A percentile compares a stretch with the other conserved stretches of the same genome.
phyloP scores from a whole-genome alignment of 2,113 vertebrate genomes.

The Oxyruncus cristatus region DNA sequence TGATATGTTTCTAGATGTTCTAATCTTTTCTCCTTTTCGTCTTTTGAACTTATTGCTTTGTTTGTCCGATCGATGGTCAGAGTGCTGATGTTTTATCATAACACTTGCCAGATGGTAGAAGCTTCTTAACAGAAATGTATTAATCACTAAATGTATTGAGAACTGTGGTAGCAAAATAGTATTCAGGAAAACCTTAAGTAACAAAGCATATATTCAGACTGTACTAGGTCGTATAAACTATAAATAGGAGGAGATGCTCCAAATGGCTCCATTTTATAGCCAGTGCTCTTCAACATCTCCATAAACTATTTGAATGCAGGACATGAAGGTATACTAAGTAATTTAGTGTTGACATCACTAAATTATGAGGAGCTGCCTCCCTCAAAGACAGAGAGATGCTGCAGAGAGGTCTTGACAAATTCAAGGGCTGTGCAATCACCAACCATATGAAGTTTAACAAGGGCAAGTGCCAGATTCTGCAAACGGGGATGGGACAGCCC shows the following conservation, averaged over 20 bases:
- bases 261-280: background rate
- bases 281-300: accelerated
- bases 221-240: background rate
- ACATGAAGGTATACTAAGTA: background rate
- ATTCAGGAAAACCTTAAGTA: background rate
- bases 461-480: background rate
- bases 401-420: background rate
- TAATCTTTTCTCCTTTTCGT: background rate
- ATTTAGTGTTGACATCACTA: background rate
- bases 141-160: background rate
- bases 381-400: background rate
- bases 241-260: background rate
- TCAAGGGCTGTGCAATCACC: background rate
- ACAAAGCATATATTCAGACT: background rate
- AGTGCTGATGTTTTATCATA: background rate
- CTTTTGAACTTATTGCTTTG: background rate
- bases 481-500: background rate
- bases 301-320: background rate
- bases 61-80: background rate
- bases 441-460: background rate
- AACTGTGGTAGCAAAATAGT: background rate
- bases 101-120: background rate
- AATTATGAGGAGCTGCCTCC: background rate
- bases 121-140: background rate
- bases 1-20: background rate